Conservation (phyloP, 2,888 invertebrate genomes). For the Punctoribates punctum region DNA sequence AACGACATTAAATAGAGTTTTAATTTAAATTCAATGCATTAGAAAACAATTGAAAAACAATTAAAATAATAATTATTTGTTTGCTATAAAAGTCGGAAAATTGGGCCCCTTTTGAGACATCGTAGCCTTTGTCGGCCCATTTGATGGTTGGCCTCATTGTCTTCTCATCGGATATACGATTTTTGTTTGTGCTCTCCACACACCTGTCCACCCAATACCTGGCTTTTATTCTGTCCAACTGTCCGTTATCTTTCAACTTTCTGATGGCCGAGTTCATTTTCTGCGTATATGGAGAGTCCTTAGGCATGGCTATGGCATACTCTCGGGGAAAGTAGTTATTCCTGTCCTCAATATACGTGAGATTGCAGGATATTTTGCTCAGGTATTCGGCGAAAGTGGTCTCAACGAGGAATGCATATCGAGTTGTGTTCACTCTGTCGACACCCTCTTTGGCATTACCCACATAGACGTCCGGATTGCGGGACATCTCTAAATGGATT, state of each 20-base stretch:
- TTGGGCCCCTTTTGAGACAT: neutral
- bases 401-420: constrained; percentile 41
- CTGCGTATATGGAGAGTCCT: constrained; percentile 13
- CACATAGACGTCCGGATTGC: constrained; percentile 15
- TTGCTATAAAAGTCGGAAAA: too few species aligned
- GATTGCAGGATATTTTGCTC: constrained; percentile 33
- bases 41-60: too few species aligned
- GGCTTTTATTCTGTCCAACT: constrained; percentile 7
- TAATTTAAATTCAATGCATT: too few species aligned
- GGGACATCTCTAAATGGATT: constrained; percentile 26
- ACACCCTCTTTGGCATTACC: constrained; percentile 38
- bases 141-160: neutral
- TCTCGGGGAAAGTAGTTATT: constrained; percentile 23
- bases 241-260: constrained; percentile 34
- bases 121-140: constrained; percentile 12
- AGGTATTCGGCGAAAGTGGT: constrained; percentile 39
- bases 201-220: constrained; percentile 40
- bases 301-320: constrained; percentile 41
- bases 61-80: too few species aligned
- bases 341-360: constrained; percentile 32
- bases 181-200: neutral
- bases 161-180: neutral
- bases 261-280: constrained; percentile 36
- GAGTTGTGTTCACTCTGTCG: constrained; percentile 36
- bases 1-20: too few species aligned